phyloP scores from a whole-genome alignment of 2,113 vertebrate genomes.

The Siniperca knerii region DNA sequence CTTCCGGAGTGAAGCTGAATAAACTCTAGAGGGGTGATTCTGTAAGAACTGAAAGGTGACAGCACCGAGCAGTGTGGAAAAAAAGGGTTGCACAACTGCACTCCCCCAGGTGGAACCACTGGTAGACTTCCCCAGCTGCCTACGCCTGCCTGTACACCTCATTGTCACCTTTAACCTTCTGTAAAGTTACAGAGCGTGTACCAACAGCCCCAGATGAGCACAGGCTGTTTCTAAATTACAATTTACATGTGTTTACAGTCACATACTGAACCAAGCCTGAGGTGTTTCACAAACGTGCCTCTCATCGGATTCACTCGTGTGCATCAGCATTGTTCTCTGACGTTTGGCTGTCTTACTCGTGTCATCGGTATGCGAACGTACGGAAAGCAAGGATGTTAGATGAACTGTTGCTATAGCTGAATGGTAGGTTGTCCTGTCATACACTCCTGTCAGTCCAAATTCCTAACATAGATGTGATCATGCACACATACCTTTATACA shows the following conservation, averaged over 20 bases:
- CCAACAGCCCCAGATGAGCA: background rate
- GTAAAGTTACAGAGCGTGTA: background rate
- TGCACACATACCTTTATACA: background rate
- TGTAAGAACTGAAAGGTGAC: slow-evolving; percentile 25
- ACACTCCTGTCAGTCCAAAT: slow-evolving; percentile 1
- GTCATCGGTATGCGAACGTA: background rate
- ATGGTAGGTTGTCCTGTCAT: background rate
- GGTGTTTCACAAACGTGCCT: background rate
- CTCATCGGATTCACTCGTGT: background rate
- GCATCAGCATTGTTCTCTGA: background rate
- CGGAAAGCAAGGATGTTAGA: background rate
- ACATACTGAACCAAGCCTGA: background rate
- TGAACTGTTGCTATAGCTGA: background rate
- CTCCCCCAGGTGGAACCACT: slow-evolving; percentile 41
- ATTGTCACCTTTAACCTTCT: background rate
- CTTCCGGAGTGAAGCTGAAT: background rate
- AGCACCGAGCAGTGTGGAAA: slow-evolving; percentile 44
- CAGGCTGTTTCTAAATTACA: background rate
- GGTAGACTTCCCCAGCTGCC: slow-evolving; percentile 53
- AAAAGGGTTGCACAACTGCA: slow-evolving; percentile 39
- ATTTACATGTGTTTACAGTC: no score
- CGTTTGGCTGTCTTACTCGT: background rate
- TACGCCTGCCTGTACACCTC: background rate
- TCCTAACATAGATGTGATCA: background rate
- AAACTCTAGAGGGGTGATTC: background rate